phyloP scores from a whole-genome alignment of 2,888 invertebrate genomes.

The Nymphalis polychloros region DNA sequence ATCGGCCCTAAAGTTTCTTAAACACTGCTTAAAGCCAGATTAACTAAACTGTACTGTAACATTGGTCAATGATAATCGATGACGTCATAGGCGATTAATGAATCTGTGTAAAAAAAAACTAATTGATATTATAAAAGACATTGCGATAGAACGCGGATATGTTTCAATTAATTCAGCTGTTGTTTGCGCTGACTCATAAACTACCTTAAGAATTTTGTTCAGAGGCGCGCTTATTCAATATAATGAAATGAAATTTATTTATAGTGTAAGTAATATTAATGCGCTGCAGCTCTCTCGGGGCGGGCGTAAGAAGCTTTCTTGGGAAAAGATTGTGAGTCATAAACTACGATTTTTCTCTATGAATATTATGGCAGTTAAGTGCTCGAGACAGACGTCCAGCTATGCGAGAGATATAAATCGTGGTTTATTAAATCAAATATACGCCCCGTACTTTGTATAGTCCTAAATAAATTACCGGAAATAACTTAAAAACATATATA shows the following conservation, averaged over 20 bases:
- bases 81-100: too few relatives aligned
- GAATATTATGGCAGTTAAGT: constrained; percentile 69
- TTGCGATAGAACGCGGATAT: too few relatives aligned
- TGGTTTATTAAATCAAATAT: constrained; percentile 42
- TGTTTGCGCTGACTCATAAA: constrained; percentile 18
- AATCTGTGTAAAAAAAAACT: too few relatives aligned
- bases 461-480: neutral
- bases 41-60: too few relatives aligned
- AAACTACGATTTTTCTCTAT: constrained; percentile 76
- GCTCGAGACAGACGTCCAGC: constrained; percentile 52
- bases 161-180: neutral
- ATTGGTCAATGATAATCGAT: too few relatives aligned
- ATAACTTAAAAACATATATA: neutral
- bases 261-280: constrained; percentile 71
- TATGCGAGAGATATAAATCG: constrained; percentile 52
- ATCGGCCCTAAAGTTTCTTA: too few relatives aligned
- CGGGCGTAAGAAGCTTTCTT: constrained; percentile 64
- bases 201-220: constrained; percentile 36
- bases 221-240: constrained; percentile 55
- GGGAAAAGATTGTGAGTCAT: constrained; percentile 67
- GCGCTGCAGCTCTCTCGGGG: constrained; percentile 47
- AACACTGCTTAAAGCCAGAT: too few relatives aligned
- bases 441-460: constrained; percentile 5
- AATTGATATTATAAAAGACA: too few relatives aligned
- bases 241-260: constrained; percentile 62